Evolutionary conservation across 2,113 vertebrate species (phyloP), one percentile per base, ranked within the genome.

Genomic region (Chionodraco myersi): DNA sequence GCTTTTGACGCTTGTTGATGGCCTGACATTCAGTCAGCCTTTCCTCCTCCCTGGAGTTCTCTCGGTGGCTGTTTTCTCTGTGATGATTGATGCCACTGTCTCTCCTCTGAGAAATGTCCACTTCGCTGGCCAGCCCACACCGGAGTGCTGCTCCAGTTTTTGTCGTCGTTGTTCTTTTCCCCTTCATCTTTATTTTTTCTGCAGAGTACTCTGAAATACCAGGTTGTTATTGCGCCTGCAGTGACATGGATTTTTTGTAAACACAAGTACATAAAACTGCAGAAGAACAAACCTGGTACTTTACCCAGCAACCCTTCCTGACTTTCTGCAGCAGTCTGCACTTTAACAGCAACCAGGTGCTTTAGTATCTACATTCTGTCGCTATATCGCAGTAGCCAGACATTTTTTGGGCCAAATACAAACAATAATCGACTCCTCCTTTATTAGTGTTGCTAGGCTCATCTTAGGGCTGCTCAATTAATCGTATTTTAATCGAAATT

Each of bases 11-110:
- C 26, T 30, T 30, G 3, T 30, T 30, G 52, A 23, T 41, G 26
- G 62, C 45, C 61, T 68, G 66, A 71, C 47, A 44, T 72, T 65
- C 69, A 72, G 51, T 75, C 60, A 79, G 66, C 54, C 7, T 70
- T 62, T 74, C 53, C 18, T 2, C 12, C 54, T 68, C 77, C 48
- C 36, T 16, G 64, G 78, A 62, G 80, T 58, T 82, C 77, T 84
- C 78, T 82, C 64, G 74, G 36, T 13, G 44, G 69, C 72, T 58
- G 75, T 79, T 86, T 82, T 82, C 77, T 87, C 74, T 14, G 30
- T n/a, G n/a, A 4, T 87, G 77, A 90, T 80, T 75, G 76, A 89
- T 90, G 69, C 75, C 72, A 14, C 64, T 63, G 75, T 79, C 76
- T 21, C 21, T 21, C 21, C 21, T 21, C 21, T 21, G 21, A 21